Conservation (phyloP, 2,113 vertebrate species). For the Chelonoidis abingdonii region DNA sequence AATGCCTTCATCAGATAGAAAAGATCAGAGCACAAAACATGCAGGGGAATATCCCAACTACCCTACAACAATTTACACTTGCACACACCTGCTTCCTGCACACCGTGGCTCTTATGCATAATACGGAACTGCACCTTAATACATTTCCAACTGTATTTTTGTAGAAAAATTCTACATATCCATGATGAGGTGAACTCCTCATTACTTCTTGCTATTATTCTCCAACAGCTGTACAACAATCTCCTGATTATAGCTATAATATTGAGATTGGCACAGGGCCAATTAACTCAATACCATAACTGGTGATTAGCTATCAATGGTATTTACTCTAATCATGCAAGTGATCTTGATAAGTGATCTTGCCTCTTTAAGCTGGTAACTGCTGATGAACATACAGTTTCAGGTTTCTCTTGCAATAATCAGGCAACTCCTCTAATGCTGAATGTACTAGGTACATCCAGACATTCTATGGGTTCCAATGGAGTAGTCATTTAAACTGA, state of each 20-base stretch:
- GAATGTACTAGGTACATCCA: background rate
- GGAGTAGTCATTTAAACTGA: background rate
- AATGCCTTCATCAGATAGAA: background rate
- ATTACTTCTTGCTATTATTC: background rate
- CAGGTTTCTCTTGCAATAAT: background rate
- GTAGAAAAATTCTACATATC: background rate
- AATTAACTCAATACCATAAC: background rate
- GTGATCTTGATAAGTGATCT: background rate
- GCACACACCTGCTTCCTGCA: background rate
- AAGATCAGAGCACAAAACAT: background rate
- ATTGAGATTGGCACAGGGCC: background rate
- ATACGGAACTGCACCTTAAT: background rate
- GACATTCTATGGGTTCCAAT: background rate
- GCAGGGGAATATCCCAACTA: background rate
- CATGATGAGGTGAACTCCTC: rapidly evolving
- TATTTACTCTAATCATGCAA: background rate
- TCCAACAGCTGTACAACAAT: background rate
- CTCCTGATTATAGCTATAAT: background rate
- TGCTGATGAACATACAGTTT: background rate
- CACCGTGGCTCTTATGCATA: background rate
- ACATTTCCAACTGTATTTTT: background rate
- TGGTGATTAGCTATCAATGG: background rate
- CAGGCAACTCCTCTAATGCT: background rate
- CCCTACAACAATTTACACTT: background rate
- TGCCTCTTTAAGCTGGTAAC: background rate